phyloP scores from a whole-genome alignment of 2,113 vertebrate genomes.

The Cyanoramphus novaezelandiae region DNA sequence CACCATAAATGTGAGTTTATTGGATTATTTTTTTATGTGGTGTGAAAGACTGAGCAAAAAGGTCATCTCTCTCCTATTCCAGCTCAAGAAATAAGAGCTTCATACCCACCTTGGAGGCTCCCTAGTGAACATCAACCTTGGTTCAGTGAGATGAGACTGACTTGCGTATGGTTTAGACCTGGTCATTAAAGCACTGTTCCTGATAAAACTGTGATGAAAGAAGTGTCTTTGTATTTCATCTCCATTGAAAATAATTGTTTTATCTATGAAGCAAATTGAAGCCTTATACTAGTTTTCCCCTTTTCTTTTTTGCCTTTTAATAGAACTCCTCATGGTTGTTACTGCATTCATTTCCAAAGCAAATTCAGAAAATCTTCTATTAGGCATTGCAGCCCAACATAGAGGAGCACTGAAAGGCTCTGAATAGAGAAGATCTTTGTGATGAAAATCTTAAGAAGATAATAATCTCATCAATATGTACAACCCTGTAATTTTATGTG shows the following conservation, averaged over 20 bases:
- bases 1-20: neutral
- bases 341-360: neutral
- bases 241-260: neutral
- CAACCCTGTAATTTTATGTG: neutral
- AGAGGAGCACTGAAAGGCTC: neutral
- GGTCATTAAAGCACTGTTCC: neutral
- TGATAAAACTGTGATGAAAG: neutral
- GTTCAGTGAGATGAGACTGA: neutral
- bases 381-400: accelerated
- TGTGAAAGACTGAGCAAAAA: neutral
- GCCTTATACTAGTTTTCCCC: neutral
- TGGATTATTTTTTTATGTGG: neutral
- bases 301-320: neutral
- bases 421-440: neutral
- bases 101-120: neutral
- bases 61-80: neutral
- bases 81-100: neutral
- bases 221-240: neutral
- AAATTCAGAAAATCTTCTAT: neutral
- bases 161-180: neutral
- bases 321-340: neutral
- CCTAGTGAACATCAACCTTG: neutral
- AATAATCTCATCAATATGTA: neutral
- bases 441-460: neutral
- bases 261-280: neutral